Evolutionary conservation across 2,888 invertebrate genomes (phyloP), one percentile per base, ranked within the genome.

Genomic region (Agriopis leucophaearia): DNA sequence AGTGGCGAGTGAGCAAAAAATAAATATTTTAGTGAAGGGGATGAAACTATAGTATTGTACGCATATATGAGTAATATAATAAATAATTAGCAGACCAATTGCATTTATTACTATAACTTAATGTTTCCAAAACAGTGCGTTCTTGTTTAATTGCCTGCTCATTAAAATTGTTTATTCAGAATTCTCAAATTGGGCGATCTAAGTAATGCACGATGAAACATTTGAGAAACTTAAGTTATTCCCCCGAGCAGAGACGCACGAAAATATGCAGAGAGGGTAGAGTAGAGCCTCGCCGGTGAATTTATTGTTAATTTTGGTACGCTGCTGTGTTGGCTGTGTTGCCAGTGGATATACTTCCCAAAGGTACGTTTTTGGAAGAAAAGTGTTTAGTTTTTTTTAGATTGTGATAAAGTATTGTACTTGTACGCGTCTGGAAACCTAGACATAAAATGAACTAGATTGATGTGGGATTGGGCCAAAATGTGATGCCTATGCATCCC

Each of bases 271-370:
- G 82, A 81, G 81, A 86, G 84, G 82, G 84, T 81, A 84, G 85
- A 80, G 83, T 82, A 73, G 81, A 76, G 77, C 81, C 80, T 79
- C 78, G 82, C 82, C 82, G 82, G 84, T 80, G 85, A 86, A 89
- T 90, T 91, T 89, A 91, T 90, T 83, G 88, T 89, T 88, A 88
- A 88, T 87, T 89, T 89, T 82, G 85, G 88, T 89, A 86, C 82
- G 74, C 54, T 57, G 51, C 59, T 60, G 52, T 54, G 42, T 18
- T 27, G n/a, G 38, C 18, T 42, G 42, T 38, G 60, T 69, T 64
- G 61, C 60, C 52, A 69, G 50, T 27, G 8, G 6, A 38, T 54
- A 47, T 54, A 47, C 18, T 54, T 40, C 10, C 27, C 38, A 42
- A 63, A 15, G 48, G n/a, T 42, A 48, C 5, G 27, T 48, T 42